These are phyloP conservation scores for Hemiprocne comata DNA, from an alignment of 2,113 vertebrate species.

Conservation along the genomic window DNA sequence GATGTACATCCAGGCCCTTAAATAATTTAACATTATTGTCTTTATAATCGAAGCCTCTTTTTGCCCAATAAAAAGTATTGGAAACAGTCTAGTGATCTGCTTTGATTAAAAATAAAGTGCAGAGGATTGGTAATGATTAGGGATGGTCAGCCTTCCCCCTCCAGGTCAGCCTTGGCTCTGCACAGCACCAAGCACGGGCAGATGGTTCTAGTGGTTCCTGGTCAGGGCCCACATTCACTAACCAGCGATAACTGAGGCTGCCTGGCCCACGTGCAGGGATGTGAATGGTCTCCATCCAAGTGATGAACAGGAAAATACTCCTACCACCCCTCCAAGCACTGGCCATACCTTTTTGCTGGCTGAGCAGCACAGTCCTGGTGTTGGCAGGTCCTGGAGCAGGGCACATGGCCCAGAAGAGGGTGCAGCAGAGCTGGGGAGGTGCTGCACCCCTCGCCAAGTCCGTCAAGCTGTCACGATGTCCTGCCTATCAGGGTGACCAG, in stretches of 20 bases:
- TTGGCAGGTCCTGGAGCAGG: not conserved
- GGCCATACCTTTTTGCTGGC: not conserved
- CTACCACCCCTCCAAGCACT: not conserved
- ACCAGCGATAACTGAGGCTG: not conserved
- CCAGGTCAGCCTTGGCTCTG: not conserved
- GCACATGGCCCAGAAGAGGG: not conserved
- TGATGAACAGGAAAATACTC: not conserved
- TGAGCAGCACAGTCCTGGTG: fast-evolving
- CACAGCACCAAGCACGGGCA: not conserved
- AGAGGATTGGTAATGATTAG: constrained; percentile 14
- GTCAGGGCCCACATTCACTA: fast-evolving
- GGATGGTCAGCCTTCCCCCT: not conserved
- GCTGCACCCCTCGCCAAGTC: not conserved
- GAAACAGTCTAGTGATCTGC: constrained; percentile 17
- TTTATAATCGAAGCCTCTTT: not conserved
- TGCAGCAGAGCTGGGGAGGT: not conserved
- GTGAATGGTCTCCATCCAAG: not conserved
- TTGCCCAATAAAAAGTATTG: constrained; percentile 23
- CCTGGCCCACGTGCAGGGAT: fast-evolving
- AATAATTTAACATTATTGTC: constrained; percentile 31
- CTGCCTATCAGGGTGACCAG: not conserved
- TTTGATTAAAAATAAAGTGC: constrained; percentile 42
- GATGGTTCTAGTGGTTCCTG: not conserved
- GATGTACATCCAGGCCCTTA: constrained; percentile 32
- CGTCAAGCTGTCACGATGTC: fast-evolving